phyloP scores from a whole-genome alignment of 2,888 invertebrate species.

The Chymomyza procnemis region DNA sequence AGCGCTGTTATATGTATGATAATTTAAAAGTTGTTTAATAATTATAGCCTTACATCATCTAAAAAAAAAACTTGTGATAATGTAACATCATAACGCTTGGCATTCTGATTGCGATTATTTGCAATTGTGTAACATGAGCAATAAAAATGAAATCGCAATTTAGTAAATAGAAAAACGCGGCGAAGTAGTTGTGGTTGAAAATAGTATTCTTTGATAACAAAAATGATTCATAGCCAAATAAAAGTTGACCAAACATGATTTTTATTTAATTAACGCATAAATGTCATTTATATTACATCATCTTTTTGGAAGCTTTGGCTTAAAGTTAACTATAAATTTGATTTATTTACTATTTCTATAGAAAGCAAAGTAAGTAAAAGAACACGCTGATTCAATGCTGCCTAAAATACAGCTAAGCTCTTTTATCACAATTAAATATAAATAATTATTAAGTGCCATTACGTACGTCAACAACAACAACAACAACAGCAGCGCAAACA shows the following conservation, averaged over 20 bases:
- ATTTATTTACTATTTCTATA: no score
- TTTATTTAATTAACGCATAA: constrained; percentile 13
- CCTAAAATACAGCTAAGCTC: not conserved
- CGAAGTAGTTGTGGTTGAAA: no score
- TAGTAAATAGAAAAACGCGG: no score
- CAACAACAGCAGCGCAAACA: not conserved
- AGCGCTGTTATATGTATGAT: not conserved
- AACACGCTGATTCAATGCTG: not conserved
- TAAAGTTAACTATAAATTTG: no score
- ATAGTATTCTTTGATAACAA: not conserved
- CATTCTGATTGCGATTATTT: not conserved
- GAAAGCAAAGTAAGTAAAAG: not conserved
- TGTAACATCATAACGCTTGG: not conserved
- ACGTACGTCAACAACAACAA: not conserved
- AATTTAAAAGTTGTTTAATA: not conserved
- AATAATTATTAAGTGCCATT: not conserved
- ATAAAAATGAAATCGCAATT: no score
- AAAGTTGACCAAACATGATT: not conserved
- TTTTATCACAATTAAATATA: constrained; percentile 7
- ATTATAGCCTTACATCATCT: not conserved
- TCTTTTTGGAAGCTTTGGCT: not conserved
- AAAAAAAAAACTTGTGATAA: no score
- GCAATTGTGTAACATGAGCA: no score
- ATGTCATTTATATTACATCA: not conserved
- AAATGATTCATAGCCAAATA: not conserved